Evolutionary conservation across 64 coral and sea anemone species (phyloP), one percentile per base, ranked within the genome.

Genomic region (Dendronephthya gigantea): DNA sequence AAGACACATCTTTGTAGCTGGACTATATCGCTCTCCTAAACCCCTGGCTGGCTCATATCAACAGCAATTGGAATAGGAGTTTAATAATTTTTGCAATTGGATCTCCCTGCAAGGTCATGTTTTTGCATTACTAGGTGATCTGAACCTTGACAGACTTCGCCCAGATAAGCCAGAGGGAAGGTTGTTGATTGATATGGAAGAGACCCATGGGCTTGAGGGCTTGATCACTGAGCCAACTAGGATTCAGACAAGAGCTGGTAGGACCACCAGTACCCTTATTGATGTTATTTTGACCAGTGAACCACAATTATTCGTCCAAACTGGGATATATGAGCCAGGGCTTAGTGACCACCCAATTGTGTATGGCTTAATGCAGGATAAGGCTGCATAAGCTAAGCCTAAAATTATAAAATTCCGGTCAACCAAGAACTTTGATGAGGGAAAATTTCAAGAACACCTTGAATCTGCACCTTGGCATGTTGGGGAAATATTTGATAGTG

Each of bases 101-200:
- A 62, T 62, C 22, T 51, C 22, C 58, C 22, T 90, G 28, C 36
- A 81, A 85, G 85, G 15, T 15, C 85, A 90, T 33, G 58, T 31
- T 59, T 48, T 82, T 33, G 39, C 34, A 6, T 1, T 88, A 28
- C 39, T 83, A 37, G 79, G 75, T 22, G 87, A 88, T 38, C 16
- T 88, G 40, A 88, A 88, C 79, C 35, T 88, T 48, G 87, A 88
- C 35, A 90, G 48, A 85, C 17, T 85, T 39, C 72, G 70, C 49
- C 39, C 88, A 62, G 48, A 89, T 7, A 89, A 11, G 23, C 40
- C 51, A 4, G 88, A 90, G 40, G 88, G 83, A 1, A 90, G 68
- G 75, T 16, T 90, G 49, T 49, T 90, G 76, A 15, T 85, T 32
- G 39, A 90, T 72, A 39, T 84, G 31, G 83, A 90, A 79, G 68